These are phyloP conservation scores for Jacana jacana DNA, from an alignment of 2,113 vertebrate species.

Conservation along the genomic window DNA sequence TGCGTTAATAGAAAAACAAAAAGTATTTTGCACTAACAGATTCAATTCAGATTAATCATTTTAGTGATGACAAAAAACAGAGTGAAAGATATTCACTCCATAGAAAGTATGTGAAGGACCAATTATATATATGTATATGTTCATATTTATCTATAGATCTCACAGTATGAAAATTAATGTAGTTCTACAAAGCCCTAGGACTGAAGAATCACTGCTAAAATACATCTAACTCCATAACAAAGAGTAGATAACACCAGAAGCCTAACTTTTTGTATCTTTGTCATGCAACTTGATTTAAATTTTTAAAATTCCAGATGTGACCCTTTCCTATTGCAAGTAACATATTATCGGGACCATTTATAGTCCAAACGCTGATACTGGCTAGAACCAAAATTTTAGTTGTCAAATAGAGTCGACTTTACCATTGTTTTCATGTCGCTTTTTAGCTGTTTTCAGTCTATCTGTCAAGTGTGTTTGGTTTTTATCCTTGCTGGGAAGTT, in stretches of 20 bases:
- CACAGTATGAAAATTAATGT: background rate
- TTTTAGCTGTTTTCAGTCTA: background rate
- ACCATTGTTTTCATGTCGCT: background rate
- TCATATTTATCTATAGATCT: background rate
- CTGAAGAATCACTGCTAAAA: background rate
- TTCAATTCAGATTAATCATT: background rate
- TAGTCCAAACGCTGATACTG: background rate
- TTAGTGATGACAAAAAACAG: background rate
- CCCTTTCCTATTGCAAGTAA: background rate
- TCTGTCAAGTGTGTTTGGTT: background rate
- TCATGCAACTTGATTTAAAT: background rate
- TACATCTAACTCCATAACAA: background rate
- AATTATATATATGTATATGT: background rate
- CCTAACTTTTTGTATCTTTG: background rate
- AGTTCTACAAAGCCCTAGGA: background rate
- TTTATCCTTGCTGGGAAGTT: background rate
- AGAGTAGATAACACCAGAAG: background rate
- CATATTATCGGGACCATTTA: background rate
- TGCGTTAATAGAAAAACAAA: background rate
- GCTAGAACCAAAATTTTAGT: background rate
- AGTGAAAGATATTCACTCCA: background rate
- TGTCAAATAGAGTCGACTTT: background rate
- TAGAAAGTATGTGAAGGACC: background rate
- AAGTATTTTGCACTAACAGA: background rate
- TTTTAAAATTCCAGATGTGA: background rate